Evolutionary conservation across 2,113 vertebrate species (phyloP), one percentile per base, ranked within the genome.

Genomic region (Sterna hirundo): DNA sequence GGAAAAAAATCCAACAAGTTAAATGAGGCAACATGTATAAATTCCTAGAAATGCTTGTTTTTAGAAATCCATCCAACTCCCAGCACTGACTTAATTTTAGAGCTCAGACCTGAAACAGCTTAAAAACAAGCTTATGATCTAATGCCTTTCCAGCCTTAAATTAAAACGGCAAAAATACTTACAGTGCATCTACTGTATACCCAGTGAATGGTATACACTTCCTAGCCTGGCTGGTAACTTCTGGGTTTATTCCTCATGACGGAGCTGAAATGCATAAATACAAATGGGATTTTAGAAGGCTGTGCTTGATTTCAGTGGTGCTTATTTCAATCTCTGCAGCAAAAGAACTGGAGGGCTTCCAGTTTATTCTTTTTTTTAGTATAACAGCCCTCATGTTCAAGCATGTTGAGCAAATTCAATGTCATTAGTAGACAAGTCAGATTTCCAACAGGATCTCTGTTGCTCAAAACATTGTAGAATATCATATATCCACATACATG

Each of bases 201-300:
- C 13, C 16, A 36, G 47, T n/a, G 70, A 81, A 36, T 40, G 16
- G 5, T 32, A 29, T 23, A 38, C 5, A 3, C 25, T 58, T 42
- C 16, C 51, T 58, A 60, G 46, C 27, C 72, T 86, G 60, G 27
- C 68, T 78, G n/a, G 25, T 18, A 11, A n/a, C 55, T 83, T 22
- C 2, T 13, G 65, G 19, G 18, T 1, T 6, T 91, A 78, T 42
- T 10, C 26, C 68, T 26, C 27, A 2, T 6, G 29, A 16, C 40
- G n/a, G 72, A 72, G 58, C 47, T 83, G 66, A 93, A 86, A 42
- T 77, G 49, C 54, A 30, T 51, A 66, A 91, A 83, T 44, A 72
- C 46, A 46, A 46, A 47, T 23, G 44, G 72, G 91, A 64, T 60
- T 94, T 95, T 44, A 34, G 76, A 86, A 94, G 71, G 49, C 80